Conservation (phyloP, 2,797 vertebrate species). For the Takifugu rubripes region DNA sequence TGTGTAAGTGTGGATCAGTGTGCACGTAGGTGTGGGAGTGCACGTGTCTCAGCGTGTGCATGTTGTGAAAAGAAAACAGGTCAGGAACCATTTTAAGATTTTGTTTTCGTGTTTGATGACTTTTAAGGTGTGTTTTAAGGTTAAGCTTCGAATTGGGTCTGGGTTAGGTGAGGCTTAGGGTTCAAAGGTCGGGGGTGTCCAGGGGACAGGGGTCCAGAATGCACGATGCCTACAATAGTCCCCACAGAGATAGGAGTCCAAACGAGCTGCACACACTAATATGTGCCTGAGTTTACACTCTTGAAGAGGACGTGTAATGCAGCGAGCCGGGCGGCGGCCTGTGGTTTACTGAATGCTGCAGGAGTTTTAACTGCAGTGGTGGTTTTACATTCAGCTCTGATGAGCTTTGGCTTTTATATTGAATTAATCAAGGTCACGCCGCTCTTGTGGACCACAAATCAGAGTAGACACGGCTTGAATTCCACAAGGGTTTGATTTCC, state of each 20-base stretch:
- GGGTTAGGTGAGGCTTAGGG: background rate
- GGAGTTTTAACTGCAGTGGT: conserved; percentile 40
- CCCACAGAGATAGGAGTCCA: too few species aligned
- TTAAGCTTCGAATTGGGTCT: background rate
- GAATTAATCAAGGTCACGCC: conserved; percentile 49
- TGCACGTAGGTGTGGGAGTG: conserved; percentile 17
- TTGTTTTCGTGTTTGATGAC: background rate
- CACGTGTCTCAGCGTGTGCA: conserved; percentile 41
- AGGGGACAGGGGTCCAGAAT: too few species aligned
- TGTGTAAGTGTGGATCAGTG: conserved; percentile 23
- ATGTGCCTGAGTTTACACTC: conserved; percentile 11
- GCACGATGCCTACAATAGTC: too few species aligned
- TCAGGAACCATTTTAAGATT: conserved; percentile 6
- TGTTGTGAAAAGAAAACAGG: conserved; percentile 35
- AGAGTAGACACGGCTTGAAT: conserved; percentile 31
- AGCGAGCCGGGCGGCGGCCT: conserved; percentile 18
- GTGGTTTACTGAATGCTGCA: conserved; percentile 31
- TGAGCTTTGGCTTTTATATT: conserved; percentile 36
- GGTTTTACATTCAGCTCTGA: conserved; percentile 54
- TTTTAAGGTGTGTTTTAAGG: background rate
- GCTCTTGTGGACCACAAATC: conserved; percentile 43
- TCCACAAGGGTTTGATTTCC: conserved; percentile 27
- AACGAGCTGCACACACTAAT: conserved; percentile 8
- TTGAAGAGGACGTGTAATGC: conserved; percentile 35
- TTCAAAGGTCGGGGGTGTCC: background rate